phyloP scores from a whole-genome alignment of 2,888 invertebrate genomes.

The Timandra comae region DNA sequence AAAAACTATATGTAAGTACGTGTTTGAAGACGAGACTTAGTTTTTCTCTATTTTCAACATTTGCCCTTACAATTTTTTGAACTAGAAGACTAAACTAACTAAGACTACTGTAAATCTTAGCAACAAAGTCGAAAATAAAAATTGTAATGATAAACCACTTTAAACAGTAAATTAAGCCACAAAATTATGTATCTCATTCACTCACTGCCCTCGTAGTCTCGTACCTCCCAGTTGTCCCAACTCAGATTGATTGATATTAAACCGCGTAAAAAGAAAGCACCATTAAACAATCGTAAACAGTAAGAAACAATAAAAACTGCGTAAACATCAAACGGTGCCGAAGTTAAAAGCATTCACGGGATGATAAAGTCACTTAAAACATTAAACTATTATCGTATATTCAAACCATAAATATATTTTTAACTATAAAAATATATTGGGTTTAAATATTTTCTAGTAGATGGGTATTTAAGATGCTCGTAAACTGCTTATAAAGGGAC shows the following conservation, averaged over 20 bases:
- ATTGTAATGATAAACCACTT: not conserved
- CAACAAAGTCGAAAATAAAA: too few relatives aligned
- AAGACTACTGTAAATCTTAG: too few relatives aligned
- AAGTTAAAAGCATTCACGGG: constrained; percentile 36
- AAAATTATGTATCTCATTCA: not conserved
- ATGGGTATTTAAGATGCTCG: constrained; percentile 34
- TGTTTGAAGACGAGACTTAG: too few relatives aligned
- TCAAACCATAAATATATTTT: constrained; percentile 52
- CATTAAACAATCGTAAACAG: constrained; percentile 24
- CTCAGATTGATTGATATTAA: constrained; percentile 1
- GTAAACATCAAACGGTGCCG: constrained; percentile 42
- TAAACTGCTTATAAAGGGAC: constrained; percentile 45
- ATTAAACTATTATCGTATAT: constrained; percentile 58
- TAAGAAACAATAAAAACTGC: constrained; percentile 37
- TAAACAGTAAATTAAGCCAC: not conserved
- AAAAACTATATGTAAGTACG: too few relatives aligned
- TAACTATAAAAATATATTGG: constrained; percentile 58
- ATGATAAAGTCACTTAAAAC: constrained; percentile 52
- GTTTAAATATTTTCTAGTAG: constrained; percentile 59
- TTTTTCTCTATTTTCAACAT: too few relatives aligned
- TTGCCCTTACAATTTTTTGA: too few relatives aligned
- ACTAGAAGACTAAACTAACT: too few relatives aligned
- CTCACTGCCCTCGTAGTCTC: not conserved
- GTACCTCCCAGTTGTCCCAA: not conserved
- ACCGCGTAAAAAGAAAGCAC: constrained; percentile 9